Evolutionary conservation across 2,888 invertebrate species (phyloP), one percentile per base, ranked within the genome.

Genomic region (Nemurella pictetii): DNA sequence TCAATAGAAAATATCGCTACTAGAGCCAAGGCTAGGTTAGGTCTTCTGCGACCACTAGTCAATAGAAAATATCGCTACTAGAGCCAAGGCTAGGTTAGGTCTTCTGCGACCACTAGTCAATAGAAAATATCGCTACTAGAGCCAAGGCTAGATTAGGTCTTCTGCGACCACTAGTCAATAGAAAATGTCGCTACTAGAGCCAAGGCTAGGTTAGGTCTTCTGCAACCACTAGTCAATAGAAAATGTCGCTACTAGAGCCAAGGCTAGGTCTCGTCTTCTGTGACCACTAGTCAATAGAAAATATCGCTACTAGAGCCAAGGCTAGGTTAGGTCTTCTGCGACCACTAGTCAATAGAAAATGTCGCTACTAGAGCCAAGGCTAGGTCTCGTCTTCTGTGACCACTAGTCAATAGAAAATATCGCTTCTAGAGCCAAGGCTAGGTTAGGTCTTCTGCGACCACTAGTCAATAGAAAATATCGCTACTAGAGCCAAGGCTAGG

Each of bases 21-120:
- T n/a, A 83, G 29, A 30, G 74, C 27, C 73, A 74, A 0, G 26
- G 15, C 26, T 12, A 83, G 83, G 73, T 30, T 83, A 2, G 75
- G n/a, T 30, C 74, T 74, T 28, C 75, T 83, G 7, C 73, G 35
- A 27, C 73, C 74, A 9, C n/a, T 83, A 30, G 26, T 83, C 5
- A 83, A 83, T 25, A 73, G 30, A 74, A 5, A 15, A 83, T 26
- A 75, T 29, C 3, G 75, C 32, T 0, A 1, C 25, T n/a, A 83
- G 29, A 30, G 74, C 27, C 73, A 74, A 0, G 26, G 15, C 26
- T 12, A 83, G 83, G 73, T 30, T 83, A 2, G 75, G n/a, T 30
- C 74, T 74, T 28, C 75, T 83, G 7, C 73, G 35, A 27, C 73
- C 74, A 9, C n/a, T 83, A 30, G 26, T 83, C 5, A 83, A 83